Evolutionary conservation across 2,797 vertebrate genomes (phyloP).

Genomic region (Liparis tanakae): DNA sequence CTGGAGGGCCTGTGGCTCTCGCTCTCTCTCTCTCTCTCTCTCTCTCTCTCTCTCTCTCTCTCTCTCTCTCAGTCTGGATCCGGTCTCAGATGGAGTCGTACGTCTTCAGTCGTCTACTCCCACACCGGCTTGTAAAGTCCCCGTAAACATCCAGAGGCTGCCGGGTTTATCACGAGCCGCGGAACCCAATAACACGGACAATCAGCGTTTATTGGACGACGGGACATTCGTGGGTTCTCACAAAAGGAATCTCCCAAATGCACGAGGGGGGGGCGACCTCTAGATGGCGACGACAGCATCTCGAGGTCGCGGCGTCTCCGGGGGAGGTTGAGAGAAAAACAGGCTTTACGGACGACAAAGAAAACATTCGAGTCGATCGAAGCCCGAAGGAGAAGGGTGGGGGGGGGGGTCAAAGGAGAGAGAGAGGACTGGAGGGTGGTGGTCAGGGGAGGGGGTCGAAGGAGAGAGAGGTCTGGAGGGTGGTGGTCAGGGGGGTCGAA

Average conservation of each 20-base stretch:
- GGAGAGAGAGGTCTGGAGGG: conserved; percentile 46
- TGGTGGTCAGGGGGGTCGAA: conserved; percentile 29
- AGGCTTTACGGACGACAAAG: conserved; percentile 22
- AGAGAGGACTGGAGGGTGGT: conserved; percentile 31
- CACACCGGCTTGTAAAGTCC: conserved; percentile 27
- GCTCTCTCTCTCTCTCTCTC: too few species aligned
- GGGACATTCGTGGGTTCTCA: conserved; percentile 44
- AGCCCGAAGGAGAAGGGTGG: conserved; percentile 15
- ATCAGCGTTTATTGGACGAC: conserved; percentile 70
- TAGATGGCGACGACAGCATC: background rate
- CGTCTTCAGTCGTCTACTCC: conserved; percentile 49
- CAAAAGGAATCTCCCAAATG: conserved; percentile 25
- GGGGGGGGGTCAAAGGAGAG: conserved; percentile 53
- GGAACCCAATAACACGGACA: conserved; percentile 71
- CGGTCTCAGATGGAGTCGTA: conserved; percentile 37
- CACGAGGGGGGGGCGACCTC: conserved; percentile 14
- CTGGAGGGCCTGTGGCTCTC: conserved; percentile 17
- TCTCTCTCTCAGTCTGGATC: conserved; percentile 20
- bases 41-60: too few species aligned
- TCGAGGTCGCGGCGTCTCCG: conserved; percentile 16
- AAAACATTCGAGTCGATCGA: conserved; percentile 50
- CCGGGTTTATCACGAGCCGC: conserved; percentile 70
- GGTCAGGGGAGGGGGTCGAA: conserved; percentile 38
- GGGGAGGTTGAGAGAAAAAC: conserved; percentile 7
- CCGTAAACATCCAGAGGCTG: conserved; percentile 62